Conservation (phyloP, 35 echinoderm and acorn worm species). For the Holothuria glaberrima region DNA sequence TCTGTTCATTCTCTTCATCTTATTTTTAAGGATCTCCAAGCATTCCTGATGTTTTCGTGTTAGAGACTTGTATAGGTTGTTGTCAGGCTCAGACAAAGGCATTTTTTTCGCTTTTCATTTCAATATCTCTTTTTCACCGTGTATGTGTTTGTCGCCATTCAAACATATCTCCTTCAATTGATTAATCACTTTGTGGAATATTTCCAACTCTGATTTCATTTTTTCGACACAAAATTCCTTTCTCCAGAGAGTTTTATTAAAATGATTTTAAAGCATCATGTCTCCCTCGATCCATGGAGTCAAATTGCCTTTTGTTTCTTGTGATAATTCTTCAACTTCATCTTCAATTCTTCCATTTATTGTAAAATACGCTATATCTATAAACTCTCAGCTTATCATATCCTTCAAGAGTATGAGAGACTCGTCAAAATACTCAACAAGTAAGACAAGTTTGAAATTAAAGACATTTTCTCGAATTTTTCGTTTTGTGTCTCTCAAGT, state of each 20-base stretch:
- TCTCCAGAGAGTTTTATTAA: conserved; percentile 74
- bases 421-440: conserved; percentile 77
- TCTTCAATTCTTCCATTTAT: conserved; percentile 52
- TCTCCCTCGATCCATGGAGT: conserved; percentile 60
- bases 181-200: neutral
- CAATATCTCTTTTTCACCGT: neutral
- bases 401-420: conserved; percentile 77
- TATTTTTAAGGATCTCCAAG: neutral
- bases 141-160: neutral
- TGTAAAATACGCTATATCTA: conserved; percentile 67
- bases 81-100: neutral
- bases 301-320: conserved; percentile 21
- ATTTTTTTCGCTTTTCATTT: neutral
- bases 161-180: conserved; percentile 28
- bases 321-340: conserved; percentile 4
- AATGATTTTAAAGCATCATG: conserved; percentile 65
- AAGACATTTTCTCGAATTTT: conserved; percentile 29
- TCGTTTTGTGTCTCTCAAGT: neutral
- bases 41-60: conserved; percentile 21
- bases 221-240: conserved; percentile 39
- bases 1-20: conserved; percentile 6
- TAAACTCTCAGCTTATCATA: conserved; percentile 53
- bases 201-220: conserved; percentile 1
- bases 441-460: conserved; percentile 63
- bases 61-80: neutral